Evolutionary conservation across 2,888 invertebrate genomes (phyloP).

Genomic region (Lasioglossum pauxillum): DNA sequence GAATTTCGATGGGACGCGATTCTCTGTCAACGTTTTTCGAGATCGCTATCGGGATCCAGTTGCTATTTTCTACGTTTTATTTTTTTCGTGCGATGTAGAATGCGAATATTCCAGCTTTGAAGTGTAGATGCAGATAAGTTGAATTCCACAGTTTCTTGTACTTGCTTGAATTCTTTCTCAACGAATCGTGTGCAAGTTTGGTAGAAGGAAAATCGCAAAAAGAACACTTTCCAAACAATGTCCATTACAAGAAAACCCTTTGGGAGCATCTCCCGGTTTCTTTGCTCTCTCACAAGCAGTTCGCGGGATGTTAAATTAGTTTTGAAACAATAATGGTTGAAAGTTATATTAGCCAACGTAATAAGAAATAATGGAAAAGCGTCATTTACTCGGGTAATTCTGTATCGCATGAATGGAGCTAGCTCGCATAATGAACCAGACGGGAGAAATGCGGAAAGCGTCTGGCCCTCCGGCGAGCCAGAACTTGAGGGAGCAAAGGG

Average conservation of each 20-base stretch:
- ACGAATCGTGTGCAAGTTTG: neutral
- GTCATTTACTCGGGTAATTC: neutral
- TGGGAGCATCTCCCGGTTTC: neutral
- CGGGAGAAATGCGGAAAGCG: too few relatives aligned
- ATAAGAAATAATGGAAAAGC: neutral
- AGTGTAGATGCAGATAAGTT: neutral
- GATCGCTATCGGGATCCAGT: neutral
- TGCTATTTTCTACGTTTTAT: neutral
- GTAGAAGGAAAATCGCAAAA: neutral
- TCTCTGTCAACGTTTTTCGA: conserved; percentile 1
- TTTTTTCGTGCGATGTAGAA: neutral
- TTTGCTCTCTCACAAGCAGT: neutral
- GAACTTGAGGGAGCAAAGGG: too few relatives aligned
- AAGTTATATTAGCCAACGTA: neutral
- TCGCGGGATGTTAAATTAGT: neutral
- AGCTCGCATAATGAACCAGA: too few relatives aligned
- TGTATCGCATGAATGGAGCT: neutral
- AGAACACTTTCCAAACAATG: neutral
- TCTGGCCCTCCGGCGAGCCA: too few relatives aligned
- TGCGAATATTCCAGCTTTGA: neutral
- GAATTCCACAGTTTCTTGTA: neutral
- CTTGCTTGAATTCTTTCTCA: neutral
- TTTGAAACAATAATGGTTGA: neutral
- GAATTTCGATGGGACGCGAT: neutral
- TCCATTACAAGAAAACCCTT: neutral